Evolutionary conservation across 92 coral and sea anemone genomes (phyloP).

Genomic region (Siderastrea radians): DNA sequence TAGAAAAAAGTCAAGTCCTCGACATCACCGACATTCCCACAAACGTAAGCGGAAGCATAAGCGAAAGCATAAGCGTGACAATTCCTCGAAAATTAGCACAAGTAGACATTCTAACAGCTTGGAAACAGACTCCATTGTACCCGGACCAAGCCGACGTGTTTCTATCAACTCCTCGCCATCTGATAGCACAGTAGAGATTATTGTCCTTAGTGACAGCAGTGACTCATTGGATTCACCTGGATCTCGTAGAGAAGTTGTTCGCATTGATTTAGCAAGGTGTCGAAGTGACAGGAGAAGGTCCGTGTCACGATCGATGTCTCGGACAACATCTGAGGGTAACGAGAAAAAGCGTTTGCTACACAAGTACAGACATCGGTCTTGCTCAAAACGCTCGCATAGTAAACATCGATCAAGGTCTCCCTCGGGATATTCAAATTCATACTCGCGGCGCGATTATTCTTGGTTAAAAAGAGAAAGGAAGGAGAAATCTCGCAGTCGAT

Average conservation of each 20-base stretch:
- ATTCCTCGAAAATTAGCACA: not conserved
- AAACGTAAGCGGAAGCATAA: slow-evolving; percentile 53
- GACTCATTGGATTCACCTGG: slow-evolving; percentile 32
- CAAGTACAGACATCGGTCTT: not conserved
- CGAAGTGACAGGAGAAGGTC: not conserved
- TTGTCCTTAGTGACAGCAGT: slow-evolving; percentile 69
- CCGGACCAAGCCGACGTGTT: slow-evolving; percentile 4
- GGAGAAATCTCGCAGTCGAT: not conserved
- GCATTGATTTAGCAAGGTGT: not conserved
- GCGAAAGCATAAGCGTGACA: slow-evolving; percentile 16
- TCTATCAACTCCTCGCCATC: slow-evolving; percentile 4
- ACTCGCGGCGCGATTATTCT: not conserved
- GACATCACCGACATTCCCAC: slow-evolving; percentile 67
- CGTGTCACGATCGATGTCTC: slow-evolving; percentile 4
- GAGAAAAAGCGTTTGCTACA: too few relatives aligned
- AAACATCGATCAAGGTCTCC: not conserved
- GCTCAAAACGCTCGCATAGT: not conserved
- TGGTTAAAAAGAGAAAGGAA: not conserved
- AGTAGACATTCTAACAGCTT: not conserved
- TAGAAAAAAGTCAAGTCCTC: slow-evolving; percentile 17
- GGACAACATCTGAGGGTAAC: not conserved
- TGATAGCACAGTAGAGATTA: slow-evolving; percentile 15
- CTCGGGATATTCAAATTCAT: not conserved
- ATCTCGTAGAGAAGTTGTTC: not conserved
- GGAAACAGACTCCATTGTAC: not conserved